These are phyloP conservation scores for Acromyrmex echinatior DNA, from an alignment of 1,140 invertebrate species.

Conservation along the genomic window DNA sequence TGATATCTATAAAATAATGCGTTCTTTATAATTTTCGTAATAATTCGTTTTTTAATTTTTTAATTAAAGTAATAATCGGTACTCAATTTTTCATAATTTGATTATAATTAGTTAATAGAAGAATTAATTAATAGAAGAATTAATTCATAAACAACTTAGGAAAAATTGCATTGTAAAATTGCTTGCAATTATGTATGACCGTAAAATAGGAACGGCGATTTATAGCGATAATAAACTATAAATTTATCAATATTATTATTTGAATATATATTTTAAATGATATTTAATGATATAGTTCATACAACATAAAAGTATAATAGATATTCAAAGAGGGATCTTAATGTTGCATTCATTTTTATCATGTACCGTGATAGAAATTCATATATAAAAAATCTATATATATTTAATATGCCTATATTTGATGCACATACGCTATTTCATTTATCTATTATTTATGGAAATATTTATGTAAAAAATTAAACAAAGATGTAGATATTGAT, in stretches of 20 bases:
- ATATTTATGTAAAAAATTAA: too few species aligned
- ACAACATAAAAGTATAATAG: too few species aligned
- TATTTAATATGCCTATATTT: too few species aligned
- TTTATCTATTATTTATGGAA: too few species aligned
- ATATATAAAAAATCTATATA: too few species aligned
- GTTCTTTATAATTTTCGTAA: too few species aligned
- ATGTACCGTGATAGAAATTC: too few species aligned
- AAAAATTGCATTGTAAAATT: background rate
- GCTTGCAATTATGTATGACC: background rate
- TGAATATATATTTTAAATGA: too few species aligned
- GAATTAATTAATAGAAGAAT: background rate
- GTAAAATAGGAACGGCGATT: background rate
- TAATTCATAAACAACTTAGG: background rate
- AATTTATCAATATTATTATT: background rate
- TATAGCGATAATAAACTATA: background rate
- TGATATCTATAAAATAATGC: background rate
- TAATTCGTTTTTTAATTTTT: background rate
- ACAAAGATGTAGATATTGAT: conserved; percentile 4
- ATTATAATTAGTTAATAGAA: background rate
- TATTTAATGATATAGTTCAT: too few species aligned
- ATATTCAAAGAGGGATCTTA: too few species aligned
- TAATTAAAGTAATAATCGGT: background rate
- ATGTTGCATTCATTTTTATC: too few species aligned
- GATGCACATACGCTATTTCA: too few species aligned
- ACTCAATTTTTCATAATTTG: background rate